Conservation (phyloP, 2,113 vertebrate species). For the Oenanthe oenanthe region DNA sequence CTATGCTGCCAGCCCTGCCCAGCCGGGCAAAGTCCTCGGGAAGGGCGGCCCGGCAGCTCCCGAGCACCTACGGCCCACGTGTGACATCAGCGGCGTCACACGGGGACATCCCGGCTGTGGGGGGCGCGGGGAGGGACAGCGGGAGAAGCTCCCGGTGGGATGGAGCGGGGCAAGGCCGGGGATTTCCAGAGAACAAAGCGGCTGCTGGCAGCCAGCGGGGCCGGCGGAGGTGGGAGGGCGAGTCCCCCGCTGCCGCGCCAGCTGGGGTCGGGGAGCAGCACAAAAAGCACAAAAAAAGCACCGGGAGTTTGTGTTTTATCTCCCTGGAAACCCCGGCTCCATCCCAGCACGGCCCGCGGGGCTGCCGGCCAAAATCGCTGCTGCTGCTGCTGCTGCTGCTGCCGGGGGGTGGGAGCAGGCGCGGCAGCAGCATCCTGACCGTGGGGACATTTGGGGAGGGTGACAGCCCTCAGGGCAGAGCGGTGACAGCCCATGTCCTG, state of each 20-base stretch:
- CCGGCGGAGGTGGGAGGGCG: background rate
- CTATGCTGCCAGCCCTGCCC: background rate
- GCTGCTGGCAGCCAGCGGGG: constrained; percentile 4
- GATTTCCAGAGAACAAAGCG: constrained; percentile 64
- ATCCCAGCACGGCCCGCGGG: background rate
- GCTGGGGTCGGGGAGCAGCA: constrained; percentile 14
- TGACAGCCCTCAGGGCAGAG: background rate
- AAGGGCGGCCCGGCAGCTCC: background rate
- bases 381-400: background rate
- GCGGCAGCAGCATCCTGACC: background rate
- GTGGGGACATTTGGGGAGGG: accelerated
- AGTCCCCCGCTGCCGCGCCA: background rate
- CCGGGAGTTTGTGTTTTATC: constrained; percentile 32
- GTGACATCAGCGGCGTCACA: accelerated
- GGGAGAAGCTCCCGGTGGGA: background rate
- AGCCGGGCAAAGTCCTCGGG: constrained; percentile 37
- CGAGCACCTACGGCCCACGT: accelerated
- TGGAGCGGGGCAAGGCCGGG: too few species aligned
- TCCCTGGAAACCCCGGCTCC: constrained; percentile 31
- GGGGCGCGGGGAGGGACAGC: background rate
- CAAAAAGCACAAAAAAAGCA: constrained; percentile 18
- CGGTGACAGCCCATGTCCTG: accelerated
- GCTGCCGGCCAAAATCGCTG: background rate
- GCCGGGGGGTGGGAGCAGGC: accelerated
- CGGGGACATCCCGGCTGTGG: accelerated